Percentiles rank a stretch among this genome's conserved stretches.
phyloP scores from a whole-genome alignment of 1,140 invertebrate species.

The Lethrus apterus region DNA sequence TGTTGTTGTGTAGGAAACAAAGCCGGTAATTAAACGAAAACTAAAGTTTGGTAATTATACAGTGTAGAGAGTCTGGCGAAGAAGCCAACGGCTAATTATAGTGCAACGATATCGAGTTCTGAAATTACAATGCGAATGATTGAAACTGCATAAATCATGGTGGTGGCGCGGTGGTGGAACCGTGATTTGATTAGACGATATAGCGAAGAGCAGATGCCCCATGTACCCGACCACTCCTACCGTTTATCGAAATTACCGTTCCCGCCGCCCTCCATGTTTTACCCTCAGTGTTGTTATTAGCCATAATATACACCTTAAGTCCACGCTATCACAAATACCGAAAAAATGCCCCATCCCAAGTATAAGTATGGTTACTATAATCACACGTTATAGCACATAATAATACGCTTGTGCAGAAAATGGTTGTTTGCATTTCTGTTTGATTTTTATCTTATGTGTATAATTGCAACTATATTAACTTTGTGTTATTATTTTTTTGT shows the following conservation, averaged over 20 bases:
- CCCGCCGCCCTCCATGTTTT: constrained; percentile 11
- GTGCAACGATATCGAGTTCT: constrained; percentile 9
- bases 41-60: constrained; percentile 13
- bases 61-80: constrained; percentile 1
- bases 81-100: constrained; percentile 10
- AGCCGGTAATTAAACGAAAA: constrained; percentile 11
- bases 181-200: constrained; percentile 13
- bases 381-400: too few relatives aligned
- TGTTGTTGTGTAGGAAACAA: constrained; percentile 8
- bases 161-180: constrained; percentile 5
- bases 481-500: too few relatives aligned
- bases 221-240: constrained; percentile 11
- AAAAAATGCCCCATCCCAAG: too few relatives aligned
- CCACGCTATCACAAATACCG: too few relatives aligned
- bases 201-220: constrained; percentile 8
- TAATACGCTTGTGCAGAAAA: too few relatives aligned
- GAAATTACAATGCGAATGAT: constrained; percentile 14
- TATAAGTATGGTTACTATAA: too few relatives aligned
- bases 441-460: background rate
- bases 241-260: constrained; percentile 11
- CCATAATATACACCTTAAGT: too few relatives aligned
- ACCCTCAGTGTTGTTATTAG: too few relatives aligned
- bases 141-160: constrained; percentile 13
- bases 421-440: too few relatives aligned
- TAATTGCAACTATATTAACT: constrained; percentile 9